Conservation (phyloP, 2,888 invertebrate genomes). For the Meghimatium bilineatum region DNA sequence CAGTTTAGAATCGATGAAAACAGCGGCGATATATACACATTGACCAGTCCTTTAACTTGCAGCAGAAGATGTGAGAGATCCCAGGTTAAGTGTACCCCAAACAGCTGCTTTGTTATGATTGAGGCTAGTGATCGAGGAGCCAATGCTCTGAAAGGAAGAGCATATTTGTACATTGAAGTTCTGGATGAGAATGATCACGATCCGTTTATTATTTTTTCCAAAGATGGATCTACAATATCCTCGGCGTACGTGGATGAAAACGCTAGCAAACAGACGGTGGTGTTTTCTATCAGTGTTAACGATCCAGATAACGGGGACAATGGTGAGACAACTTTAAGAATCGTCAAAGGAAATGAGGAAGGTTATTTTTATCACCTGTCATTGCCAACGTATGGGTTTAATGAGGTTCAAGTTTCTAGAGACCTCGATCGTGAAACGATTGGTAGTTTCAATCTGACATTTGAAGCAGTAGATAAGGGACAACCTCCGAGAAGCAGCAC, state of each 20-base stretch:
- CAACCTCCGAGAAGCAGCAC: constrained; percentile 90
- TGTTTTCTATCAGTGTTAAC: constrained; percentile 93
- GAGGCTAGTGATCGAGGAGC: constrained; percentile 94
- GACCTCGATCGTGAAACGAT: constrained; percentile 94
- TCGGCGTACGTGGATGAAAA: constrained; percentile 94
- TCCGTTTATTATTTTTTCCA: constrained; percentile 79
- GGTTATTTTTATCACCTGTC: constrained; percentile 92
- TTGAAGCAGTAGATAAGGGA: constrained; percentile 93
- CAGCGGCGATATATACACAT: constrained; percentile 91
- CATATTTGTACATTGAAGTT: constrained; percentile 70
- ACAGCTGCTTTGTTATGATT: constrained; percentile 92
- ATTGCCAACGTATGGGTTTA: constrained; percentile 86
- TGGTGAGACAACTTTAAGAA: constrained; percentile 89
- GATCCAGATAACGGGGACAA: constrained; percentile 95
- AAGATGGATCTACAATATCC: constrained; percentile 77
- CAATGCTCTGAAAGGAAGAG: constrained; percentile 87
- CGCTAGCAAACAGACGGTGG: constrained; percentile 91
- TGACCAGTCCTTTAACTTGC: constrained; percentile 75
- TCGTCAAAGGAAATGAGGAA: constrained; percentile 91
- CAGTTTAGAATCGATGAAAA: constrained; percentile 95
- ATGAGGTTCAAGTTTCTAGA: constrained; percentile 93
- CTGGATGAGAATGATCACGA: constrained; percentile 74
- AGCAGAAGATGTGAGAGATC: constrained; percentile 54
- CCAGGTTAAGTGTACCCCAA: constrained; percentile 79
- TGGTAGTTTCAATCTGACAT: constrained; percentile 93